These are phyloP conservation scores for Tetrax tetrax DNA, from an alignment of 2,113 vertebrate species.

Conservation along the genomic window DNA sequence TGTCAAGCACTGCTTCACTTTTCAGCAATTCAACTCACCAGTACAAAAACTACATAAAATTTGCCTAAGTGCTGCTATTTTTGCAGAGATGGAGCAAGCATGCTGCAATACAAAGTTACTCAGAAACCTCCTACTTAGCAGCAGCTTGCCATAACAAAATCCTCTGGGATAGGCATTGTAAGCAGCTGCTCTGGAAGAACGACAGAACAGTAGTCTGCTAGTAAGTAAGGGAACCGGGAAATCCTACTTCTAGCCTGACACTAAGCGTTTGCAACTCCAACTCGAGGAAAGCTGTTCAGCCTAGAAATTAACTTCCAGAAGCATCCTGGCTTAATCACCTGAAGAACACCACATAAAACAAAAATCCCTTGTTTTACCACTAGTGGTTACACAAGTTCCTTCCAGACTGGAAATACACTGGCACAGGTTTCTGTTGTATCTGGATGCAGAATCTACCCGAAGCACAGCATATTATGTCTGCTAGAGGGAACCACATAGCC, in stretches of 20 bases:
- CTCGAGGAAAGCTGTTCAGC: not conserved
- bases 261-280: not conserved
- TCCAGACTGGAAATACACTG: not conserved
- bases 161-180: not conserved
- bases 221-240: not conserved
- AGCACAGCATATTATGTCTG: not conserved
- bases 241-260: not conserved
- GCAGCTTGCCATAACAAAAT: conserved; percentile 10
- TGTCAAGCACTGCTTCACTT: not conserved
- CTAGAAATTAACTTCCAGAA: not conserved
- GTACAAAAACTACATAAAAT: conserved; percentile 5
- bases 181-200: conserved; percentile 35
- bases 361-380: not conserved
- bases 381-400: not conserved
- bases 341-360: not conserved
- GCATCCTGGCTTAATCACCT: not conserved
- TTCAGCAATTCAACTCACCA: not conserved
- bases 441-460: not conserved
- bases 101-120: not conserved
- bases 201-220: conserved; percentile 31
- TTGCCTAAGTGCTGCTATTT: conserved; percentile 44
- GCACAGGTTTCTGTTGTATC: not conserved
- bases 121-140: conserved; percentile 2
- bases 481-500: not conserved
- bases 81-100: not conserved